Conservation (phyloP, 2,888 invertebrate species). For the Allophyes oxyacanthae region DNA sequence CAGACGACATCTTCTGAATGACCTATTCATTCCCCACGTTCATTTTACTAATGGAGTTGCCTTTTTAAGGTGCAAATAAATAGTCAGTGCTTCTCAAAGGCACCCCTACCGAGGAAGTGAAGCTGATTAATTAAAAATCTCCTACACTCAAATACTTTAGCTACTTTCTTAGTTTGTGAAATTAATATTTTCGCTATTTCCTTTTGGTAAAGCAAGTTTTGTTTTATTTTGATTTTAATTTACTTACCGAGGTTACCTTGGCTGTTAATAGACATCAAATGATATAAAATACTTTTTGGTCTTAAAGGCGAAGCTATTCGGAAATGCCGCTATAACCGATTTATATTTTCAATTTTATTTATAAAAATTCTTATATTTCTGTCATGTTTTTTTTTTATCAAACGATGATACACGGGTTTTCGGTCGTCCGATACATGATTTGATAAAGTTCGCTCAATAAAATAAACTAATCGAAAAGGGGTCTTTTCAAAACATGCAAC, state of each 20-base stretch:
- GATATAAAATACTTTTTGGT: too few species aligned
- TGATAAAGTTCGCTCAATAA: too few species aligned
- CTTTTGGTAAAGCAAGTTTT: slow-evolving; percentile 1
- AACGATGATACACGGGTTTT: too few species aligned
- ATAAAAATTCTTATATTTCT: too few species aligned
- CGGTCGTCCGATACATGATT: too few species aligned
- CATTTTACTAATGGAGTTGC: slow-evolving; percentile 87
- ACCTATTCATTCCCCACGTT: slow-evolving; percentile 78
- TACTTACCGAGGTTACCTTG: slow-evolving; percentile 8
- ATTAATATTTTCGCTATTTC: slow-evolving; percentile 29
- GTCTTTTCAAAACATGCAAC: too few species aligned
- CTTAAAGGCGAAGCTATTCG: too few species aligned
- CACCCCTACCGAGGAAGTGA: slow-evolving; percentile 62
- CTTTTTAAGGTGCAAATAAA: slow-evolving; percentile 83
- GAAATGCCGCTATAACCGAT: too few species aligned
- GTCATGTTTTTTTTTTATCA: too few species aligned
- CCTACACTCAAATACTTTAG: slow-evolving; percentile 33
- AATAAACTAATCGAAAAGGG: too few species aligned
- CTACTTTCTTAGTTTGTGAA: slow-evolving; percentile 21
- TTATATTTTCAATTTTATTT: too few species aligned
- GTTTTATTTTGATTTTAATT: slow-evolving; percentile 29
- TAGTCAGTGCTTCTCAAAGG: slow-evolving; percentile 70
- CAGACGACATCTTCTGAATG: slow-evolving; percentile 72
- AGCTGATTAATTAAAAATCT: slow-evolving; percentile 78
- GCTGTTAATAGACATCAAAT: too few species aligned